Conservation (phyloP, 2,113 vertebrate species). For the Phasianus colchicus region DNA sequence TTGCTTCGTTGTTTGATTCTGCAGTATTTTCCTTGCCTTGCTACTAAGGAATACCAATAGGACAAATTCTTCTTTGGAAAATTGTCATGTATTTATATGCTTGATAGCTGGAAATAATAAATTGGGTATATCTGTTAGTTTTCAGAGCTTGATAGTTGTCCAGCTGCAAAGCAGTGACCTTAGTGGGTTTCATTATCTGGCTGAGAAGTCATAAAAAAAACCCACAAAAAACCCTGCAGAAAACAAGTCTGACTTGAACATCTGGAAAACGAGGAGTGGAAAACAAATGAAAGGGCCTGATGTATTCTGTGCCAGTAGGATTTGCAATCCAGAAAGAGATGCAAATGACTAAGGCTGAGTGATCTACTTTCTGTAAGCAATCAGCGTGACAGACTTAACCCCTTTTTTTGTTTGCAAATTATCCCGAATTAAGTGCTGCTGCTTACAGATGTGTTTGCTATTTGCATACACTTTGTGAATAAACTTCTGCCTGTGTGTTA, state of each 20-base stretch:
- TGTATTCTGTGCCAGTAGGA: conserved; percentile 45
- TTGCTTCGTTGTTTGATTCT: not conserved
- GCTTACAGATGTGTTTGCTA: conserved; percentile 61
- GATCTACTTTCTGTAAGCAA: conserved; percentile 61
- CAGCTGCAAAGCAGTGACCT: not conserved
- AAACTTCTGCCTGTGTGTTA: conserved; percentile 31
- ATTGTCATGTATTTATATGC: not conserved
- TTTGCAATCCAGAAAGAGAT: conserved; percentile 57
- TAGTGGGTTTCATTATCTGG: not conserved
- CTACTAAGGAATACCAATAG: not conserved
- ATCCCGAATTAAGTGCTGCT: not conserved
- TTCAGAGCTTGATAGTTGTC: not conserved
- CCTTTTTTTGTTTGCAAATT: conserved; percentile 63
- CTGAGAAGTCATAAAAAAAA: not conserved
- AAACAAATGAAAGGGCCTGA: conserved; percentile 64
- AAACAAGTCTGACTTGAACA: conserved; percentile 70
- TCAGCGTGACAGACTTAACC: conserved; percentile 62
- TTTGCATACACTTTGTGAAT: conserved; percentile 61
- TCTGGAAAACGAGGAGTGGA: conserved; percentile 51
- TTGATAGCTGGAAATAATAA: not conserved
- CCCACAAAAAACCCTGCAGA: not conserved
- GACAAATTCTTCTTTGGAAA: not conserved
- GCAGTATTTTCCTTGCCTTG: not conserved
- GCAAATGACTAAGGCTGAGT: conserved; percentile 56
- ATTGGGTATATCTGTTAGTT: not conserved